Base-by-base conservation (phyloP, 2,888 invertebrate genomes). In the Stenotaenia linearis region DNA sequence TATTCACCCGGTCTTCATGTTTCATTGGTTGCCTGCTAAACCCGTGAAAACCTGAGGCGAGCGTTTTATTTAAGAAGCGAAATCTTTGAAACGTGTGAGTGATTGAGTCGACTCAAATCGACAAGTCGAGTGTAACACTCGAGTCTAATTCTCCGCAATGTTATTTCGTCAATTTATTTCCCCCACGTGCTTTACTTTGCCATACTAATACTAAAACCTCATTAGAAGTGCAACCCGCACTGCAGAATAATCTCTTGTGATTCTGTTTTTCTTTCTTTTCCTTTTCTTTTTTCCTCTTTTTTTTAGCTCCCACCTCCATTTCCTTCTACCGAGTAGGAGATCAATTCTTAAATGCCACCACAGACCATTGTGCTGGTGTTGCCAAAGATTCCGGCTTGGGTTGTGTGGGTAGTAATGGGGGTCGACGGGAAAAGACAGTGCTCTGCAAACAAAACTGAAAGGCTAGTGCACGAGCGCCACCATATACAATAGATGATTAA, bases 261-360 rank as follows among this genome's bases (percentile, higher is more conserved):
- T 28, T 75, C 37, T 75, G 23, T 75, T 37, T 37, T 40, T 77
- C 45, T 45, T 25, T 40, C 28, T 35, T 56, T 56, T 45, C 12
- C 45, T 12, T 45, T n/a, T 32, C 23, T 74, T 74, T 30, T 74
- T 74, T 74, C 18, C 12, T 30, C 76, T n/a, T 21, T 30, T 32
- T 76, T 45, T 77, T 45, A 18, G 25, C 7, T 21, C 50, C 77
- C 45, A 28, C 77, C 77, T 45, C 28, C 28, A 69, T 69, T 69
- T 69, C 69, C 69, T 45, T 77, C 12, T 25, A 45, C 37, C 23
- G 45, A 77, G 69, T 69, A 77, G 45, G 28, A 77, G 77, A 77
- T 77, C 77, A 77, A 77, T 77, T 77, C 77, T 77, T 77, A 77
- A 77, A 77, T 77, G 77, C 77, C 77, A 77, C 77, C 37, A 45